Base-by-base conservation (phyloP, 2,113 vertebrate species). In the Odobenus rosmarus region DNA sequence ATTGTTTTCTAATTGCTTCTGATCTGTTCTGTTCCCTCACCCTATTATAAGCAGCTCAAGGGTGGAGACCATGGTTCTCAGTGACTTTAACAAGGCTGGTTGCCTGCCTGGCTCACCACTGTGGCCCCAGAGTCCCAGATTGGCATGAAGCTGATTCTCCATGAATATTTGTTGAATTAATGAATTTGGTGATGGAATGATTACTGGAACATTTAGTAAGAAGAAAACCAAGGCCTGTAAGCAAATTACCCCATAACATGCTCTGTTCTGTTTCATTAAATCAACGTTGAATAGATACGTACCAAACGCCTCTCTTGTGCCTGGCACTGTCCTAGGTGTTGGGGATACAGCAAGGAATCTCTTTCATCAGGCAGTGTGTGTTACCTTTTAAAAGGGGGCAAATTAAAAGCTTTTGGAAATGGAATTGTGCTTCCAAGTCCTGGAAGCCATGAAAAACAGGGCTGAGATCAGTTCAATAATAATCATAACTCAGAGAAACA, bases 1-100 rank as follows among this genome's bases (percentile, higher is more conserved):
- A 93, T 96, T 98, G 95, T 98, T 97, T 97, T 87, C 92, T 98
- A 94, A 97, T 97, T 98, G 93, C 93, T 83, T 91, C 89, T 5
- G 55, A 74, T 97, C 85, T 98, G 53, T 87, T 93, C 86, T 62
- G 94, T 94, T 97, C 91, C 93, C 96, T 95, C 49, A 57, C 88
- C 81, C 91, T 95, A 88, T 96, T 94, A 95, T 87, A 90, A 84
- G 42, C 96, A 88, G 71, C 96, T 95, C 93, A 46, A 90, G 95
- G 88, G 93, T 95, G 39, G 92, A 93, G 88, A 64, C 51, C 46
- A 1, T 0, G 57, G 36, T 46, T 93, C 42, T 64, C n/a, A 23
- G 46, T 18, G 64, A 61, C 71, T 88, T 90, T 94, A 85, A 88
- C 55, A 53, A 93, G 81, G 36, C 91, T 94, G 42, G 36, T 89